Evolutionary conservation across 2,888 invertebrate species (phyloP), one percentile per base, ranked within the genome.

Genomic region (Eupelmus urozonus): DNA sequence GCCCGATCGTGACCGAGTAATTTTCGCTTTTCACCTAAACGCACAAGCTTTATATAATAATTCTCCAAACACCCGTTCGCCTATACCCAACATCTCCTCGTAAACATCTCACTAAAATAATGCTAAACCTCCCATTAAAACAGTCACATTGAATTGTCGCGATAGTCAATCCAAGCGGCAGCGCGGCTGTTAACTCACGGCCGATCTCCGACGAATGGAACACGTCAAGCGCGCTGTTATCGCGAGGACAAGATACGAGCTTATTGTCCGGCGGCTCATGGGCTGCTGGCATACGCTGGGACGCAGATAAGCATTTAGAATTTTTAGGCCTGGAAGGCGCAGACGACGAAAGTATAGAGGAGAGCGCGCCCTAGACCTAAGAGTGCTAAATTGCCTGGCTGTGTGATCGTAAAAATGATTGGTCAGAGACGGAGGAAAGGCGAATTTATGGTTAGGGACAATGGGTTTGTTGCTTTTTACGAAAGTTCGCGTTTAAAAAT

Each of bases 401-500:
- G 23, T 4, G 34, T 34, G 49, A 66, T 60, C 53, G 23, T 63
- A 62, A 76, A 53, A 76, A 60, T 62, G 34, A 55, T 45, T 42
- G 45, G 11, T 60, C 13, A 18, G 16, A 27, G 62, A 45, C 53
- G 63, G 55, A 76, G 62, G 62, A 23, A 29, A 45, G 42, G 11
- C 45, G 53, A 69, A 69, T 76, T 76, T 69, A 66, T 51, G 57
- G 25, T 34, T 66, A 9, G 13, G 25, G 59, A 74, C 74, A 74
- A 74, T 40, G 73, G 16, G 25, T 45, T 66, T 49, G 45, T 53
- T 40, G n/a, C 51, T 62, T 70, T 69, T 45, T 62, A n/a, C 20
- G n/a, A 67, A 20, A 74, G 60, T 59, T 29, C 11, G n/a, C 1
- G 7, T 2, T 23, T 42, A 40, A 51, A 69, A 42, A 27, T 62